Percentiles rank a stretch among this genome's conserved stretches.
phyloP scores from a whole-genome alignment of 2,888 invertebrate genomes.

The Villa cingulata region DNA sequence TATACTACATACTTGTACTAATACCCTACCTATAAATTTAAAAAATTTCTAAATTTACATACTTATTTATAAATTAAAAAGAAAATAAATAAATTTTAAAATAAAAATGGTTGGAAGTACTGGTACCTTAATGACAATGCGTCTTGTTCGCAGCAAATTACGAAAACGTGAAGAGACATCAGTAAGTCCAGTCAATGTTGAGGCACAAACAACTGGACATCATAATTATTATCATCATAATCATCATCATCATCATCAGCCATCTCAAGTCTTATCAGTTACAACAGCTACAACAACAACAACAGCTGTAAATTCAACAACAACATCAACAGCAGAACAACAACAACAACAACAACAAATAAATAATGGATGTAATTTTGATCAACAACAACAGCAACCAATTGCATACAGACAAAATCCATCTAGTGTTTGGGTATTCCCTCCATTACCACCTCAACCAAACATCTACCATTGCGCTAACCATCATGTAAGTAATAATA shows the following conservation, averaged over 20 bases:
- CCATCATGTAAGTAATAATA: constrained; percentile 57
- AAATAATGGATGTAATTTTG: constrained; percentile 11
- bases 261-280: constrained; percentile 16
- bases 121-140: constrained; percentile 76
- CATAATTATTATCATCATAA: constrained; percentile 14
- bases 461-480: constrained; percentile 45
- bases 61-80: constrained; percentile 9
- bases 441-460: constrained; percentile 64
- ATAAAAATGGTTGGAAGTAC: constrained; percentile 64
- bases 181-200: constrained; percentile 52
- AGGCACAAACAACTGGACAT: constrained; percentile 42
- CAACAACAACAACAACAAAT: constrained; percentile 7
- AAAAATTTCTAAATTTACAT: constrained; percentile 7
- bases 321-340: constrained; percentile 15
- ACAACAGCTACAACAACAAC: constrained; percentile 7
- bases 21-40: neutral
- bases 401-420: constrained; percentile 54
- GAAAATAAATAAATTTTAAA: constrained; percentile 10
- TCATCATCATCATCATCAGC: constrained; percentile 22
- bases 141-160: constrained; percentile 83
- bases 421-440: constrained; percentile 60
- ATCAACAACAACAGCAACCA: constrained; percentile 28
- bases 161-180: constrained; percentile 70
- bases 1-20: neutral
- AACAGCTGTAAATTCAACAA: constrained; percentile 15